Conservation (phyloP, 2,888 invertebrate species). For the Stenchaetothrips biformis region DNA sequence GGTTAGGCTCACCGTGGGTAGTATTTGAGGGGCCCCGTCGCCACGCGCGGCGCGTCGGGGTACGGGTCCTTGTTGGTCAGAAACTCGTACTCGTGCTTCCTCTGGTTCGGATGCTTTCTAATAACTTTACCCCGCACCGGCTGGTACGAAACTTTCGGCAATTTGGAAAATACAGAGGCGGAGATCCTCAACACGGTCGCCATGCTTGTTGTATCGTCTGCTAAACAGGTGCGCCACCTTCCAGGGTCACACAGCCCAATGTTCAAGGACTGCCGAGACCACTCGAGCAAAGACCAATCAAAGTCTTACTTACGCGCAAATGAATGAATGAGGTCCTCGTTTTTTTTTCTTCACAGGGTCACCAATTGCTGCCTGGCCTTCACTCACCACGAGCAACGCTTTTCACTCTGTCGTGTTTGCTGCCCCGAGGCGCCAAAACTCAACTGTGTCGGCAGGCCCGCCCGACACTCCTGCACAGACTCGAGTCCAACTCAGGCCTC, state of each 20-base stretch:
- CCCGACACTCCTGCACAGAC: no score
- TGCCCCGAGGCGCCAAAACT: no score
- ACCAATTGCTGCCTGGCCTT: no score
- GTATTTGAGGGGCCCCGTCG: not conserved
- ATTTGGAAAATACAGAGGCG: not conserved
- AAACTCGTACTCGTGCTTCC: not conserved
- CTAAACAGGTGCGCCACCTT: not conserved
- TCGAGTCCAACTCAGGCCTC: no score
- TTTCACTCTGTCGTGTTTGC: no score
- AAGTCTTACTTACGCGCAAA: no score
- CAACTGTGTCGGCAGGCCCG: no score
- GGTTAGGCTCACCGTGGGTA: conserved; percentile 6
- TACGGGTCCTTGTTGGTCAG: not conserved
- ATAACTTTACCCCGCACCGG: not conserved
- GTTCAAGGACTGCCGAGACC: no score
- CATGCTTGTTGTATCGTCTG: not conserved
- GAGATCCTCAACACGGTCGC: not conserved
- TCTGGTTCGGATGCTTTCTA: not conserved
- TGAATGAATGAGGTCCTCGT: no score
- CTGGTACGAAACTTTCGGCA: not conserved
- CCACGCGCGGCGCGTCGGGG: not conserved
- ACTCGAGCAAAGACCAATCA: no score
- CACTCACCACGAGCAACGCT: no score
- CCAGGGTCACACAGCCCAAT: not conserved
- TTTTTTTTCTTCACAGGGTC: no score